A percentile compares a stretch with the other conserved stretches of the same genome.
Evolutionary conservation across 2,888 invertebrate species (phyloP).

Genomic region (Minunthozetes semirufus): DNA sequence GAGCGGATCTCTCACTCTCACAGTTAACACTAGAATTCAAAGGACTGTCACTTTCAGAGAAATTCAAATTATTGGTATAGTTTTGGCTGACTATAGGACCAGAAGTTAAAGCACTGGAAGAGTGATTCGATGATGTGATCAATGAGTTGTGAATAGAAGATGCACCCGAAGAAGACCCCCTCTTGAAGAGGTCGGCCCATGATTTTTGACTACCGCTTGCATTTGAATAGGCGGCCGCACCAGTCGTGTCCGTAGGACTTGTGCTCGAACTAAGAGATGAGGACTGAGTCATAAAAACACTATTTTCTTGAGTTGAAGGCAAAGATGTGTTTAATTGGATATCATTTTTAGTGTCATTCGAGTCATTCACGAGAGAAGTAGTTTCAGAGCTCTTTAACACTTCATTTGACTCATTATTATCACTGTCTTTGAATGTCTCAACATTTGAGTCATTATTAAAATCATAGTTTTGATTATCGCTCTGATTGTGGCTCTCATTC

Average conservation of each 20-base stretch:
- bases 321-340: neutral
- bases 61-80: constrained; percentile 15
- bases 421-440: neutral
- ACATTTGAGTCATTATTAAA: neutral
- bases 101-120: constrained; percentile 11
- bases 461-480: neutral
- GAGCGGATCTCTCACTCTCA: constrained; percentile 16
- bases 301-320: neutral
- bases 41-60: constrained; percentile 8
- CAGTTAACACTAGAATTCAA: constrained; percentile 2
- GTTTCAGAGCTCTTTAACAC: neutral
- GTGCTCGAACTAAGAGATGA: neutral
- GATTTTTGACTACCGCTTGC: constrained; percentile 40
- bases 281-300: neutral
- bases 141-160: constrained; percentile 24
- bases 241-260: neutral
- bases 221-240: neutral
- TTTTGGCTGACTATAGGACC: constrained; percentile 19
- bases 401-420: neutral
- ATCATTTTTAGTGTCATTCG: neutral
- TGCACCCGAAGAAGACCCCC: constrained; percentile 32
- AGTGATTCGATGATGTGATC: constrained; percentile 19
- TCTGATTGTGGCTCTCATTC: neutral
- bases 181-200: constrained; percentile 50
- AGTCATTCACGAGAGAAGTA: neutral